A percentile compares a stretch with the other conserved stretches of the same genome.
These are phyloP conservation scores for Halyomorpha halys DNA, from an alignment of 1,140 invertebrate species.

Conservation along the genomic window DNA sequence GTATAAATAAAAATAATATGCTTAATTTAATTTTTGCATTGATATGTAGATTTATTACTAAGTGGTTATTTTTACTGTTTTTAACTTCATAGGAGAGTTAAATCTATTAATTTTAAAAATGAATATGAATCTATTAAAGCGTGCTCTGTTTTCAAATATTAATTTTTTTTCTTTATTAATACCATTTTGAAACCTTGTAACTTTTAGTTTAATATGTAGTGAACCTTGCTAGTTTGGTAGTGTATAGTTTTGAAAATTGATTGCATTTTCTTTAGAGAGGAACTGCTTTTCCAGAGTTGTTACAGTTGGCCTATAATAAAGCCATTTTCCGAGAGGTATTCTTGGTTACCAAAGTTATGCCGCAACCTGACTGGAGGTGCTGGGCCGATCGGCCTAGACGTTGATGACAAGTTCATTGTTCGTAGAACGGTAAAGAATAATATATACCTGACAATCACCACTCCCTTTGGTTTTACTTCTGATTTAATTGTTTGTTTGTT, in stretches of 20 bases:
- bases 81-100: too few species aligned
- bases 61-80: too few species aligned
- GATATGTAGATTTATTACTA: neutral
- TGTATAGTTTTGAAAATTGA: too few species aligned
- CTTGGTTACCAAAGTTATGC: conserved; percentile 22
- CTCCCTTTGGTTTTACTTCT: neutral
- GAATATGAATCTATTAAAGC: too few species aligned
- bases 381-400: neutral
- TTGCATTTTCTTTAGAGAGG: conserved; percentile 10
- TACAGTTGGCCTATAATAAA: conserved; percentile 25
- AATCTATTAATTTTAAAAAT: too few species aligned
- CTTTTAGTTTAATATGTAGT: too few species aligned
- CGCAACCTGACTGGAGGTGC: conserved; percentile 12
- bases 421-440: conserved; percentile 21
- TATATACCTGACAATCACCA: neutral
- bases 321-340: conserved; percentile 11
- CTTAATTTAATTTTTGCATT: conserved; percentile 6
- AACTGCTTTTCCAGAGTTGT: conserved; percentile 23
- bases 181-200: too few species aligned
- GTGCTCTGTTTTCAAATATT: neutral
- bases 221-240: too few species aligned
- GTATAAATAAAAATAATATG: conserved; percentile 15
- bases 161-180: neutral
- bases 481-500: conserved; percentile 3
- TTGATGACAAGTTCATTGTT: conserved; percentile 23